Percentiles rank a stretch among this genome's conserved stretches.
Evolutionary conservation across 2,888 invertebrate species (phyloP).

Genomic region (Heteromyza rotundicornis): DNA sequence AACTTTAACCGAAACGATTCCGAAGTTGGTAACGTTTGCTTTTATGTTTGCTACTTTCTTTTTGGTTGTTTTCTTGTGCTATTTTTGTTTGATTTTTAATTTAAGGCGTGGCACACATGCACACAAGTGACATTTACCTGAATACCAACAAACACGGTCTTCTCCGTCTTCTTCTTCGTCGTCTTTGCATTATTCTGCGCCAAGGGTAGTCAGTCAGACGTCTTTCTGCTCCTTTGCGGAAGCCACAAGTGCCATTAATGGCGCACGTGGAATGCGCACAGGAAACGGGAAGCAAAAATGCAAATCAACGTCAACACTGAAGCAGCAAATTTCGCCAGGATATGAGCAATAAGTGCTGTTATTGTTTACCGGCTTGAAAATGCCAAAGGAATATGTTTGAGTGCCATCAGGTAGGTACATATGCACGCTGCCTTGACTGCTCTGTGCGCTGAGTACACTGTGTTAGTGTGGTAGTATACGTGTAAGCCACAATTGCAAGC

Average conservation of each 20-base stretch:
- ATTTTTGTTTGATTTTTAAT: no score
- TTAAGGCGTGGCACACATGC: not conserved
- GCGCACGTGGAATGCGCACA: not conserved
- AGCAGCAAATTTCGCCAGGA: not conserved
- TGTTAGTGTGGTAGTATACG: no score
- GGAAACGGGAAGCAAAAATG: not conserved
- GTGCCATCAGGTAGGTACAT: no score
- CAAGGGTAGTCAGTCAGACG: no score
- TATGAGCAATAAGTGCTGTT: not conserved
- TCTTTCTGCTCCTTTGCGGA: no score
- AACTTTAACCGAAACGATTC: no score
- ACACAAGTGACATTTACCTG: not conserved
- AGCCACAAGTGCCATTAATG: not conserved
- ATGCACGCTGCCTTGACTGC: not conserved
- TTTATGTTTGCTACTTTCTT: no score
- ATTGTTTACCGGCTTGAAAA: not conserved
- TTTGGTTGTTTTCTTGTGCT: no score
- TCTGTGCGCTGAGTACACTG: not conserved
- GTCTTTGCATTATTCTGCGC: no score
- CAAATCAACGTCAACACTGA: not conserved
- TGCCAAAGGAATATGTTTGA: conserved; percentile 2
- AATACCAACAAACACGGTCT: not conserved
- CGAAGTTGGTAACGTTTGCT: no score
- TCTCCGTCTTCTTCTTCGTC: no score
- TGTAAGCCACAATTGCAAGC: no score